Percentiles rank a stretch among this genome's conserved stretches.
Evolutionary conservation across 2,888 invertebrate species (phyloP).

Genomic region (Protophormia terraenovae): DNA sequence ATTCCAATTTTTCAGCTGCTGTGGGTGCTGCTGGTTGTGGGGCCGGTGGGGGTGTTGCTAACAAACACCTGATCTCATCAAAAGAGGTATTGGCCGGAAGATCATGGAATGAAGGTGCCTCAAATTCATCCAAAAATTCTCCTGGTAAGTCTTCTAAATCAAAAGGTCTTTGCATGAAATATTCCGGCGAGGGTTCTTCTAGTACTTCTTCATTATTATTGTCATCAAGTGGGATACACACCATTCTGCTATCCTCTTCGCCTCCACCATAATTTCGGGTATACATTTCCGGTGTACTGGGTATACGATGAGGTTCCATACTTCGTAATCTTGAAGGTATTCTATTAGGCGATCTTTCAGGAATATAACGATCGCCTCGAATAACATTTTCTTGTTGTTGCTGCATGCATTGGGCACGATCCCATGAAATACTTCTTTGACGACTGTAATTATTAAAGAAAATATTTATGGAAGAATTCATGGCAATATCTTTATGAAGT

Average conservation of each 20-base stretch:
- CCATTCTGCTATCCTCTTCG: background rate
- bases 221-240: slow-evolving; percentile 65
- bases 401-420: background rate
- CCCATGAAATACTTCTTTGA: slow-evolving; percentile 28
- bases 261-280: slow-evolving; percentile 33
- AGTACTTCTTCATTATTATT: slow-evolving; percentile 67
- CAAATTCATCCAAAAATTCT: slow-evolving; percentile 57
- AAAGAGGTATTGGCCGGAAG: slow-evolving; percentile 31
- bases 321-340: background rate
- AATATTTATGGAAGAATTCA: background rate
- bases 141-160: slow-evolving; percentile 36
- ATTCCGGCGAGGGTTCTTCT: slow-evolving; percentile 36
- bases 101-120: slow-evolving; percentile 54
- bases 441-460: slow-evolving; percentile 8
- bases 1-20: background rate
- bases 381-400: background rate
- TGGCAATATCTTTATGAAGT: background rate
- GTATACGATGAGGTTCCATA: background rate
- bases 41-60: slow-evolving; percentile 14
- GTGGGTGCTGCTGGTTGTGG: background rate
- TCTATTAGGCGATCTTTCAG: slow-evolving; percentile 25
- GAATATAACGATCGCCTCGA: slow-evolving; percentile 29
- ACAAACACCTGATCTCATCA: slow-evolving; percentile 47
- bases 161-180: background rate
- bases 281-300: slow-evolving; percentile 28